These are phyloP conservation scores for Amphiprion ocellaris DNA, from an alignment of 2,113 vertebrate genomes.

Conservation along the genomic window DNA sequence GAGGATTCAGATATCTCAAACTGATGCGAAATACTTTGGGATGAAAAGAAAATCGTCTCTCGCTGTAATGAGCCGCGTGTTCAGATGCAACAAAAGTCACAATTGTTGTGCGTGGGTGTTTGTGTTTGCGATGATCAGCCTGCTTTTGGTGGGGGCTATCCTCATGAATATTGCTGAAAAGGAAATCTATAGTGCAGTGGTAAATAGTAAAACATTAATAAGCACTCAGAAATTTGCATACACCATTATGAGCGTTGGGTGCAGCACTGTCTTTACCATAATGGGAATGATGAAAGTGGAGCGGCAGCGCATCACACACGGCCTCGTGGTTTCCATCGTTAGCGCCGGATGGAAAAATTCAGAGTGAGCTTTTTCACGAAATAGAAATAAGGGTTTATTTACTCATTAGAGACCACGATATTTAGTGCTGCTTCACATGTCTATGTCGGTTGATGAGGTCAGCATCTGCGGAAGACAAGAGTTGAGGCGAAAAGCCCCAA, in stretches of 20 bases:
- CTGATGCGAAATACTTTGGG: constrained; percentile 18
- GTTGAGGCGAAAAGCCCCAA: not conserved
- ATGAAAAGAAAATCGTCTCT: constrained; percentile 19
- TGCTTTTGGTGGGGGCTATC: not conserved
- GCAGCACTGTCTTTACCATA: constrained; percentile 1
- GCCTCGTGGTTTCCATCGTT: not conserved
- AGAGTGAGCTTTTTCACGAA: too few species aligned
- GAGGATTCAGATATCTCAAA: constrained; percentile 27
- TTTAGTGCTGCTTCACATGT: not conserved
- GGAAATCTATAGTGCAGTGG: constrained; percentile 6
- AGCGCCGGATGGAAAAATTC: not conserved
- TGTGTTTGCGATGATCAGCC: constrained; percentile 1
- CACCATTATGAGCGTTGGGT: not conserved
- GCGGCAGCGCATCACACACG: constrained; percentile 9
- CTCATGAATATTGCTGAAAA: constrained; percentile 38
- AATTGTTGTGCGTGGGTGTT: constrained; percentile 21
- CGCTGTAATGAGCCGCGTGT: not conserved
- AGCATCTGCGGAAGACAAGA: not conserved
- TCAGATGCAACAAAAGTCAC: not conserved
- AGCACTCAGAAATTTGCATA: not conserved
- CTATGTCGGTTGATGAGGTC: not conserved
- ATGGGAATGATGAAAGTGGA: constrained; percentile 26
- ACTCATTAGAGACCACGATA: not conserved
- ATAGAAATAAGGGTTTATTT: not conserved
- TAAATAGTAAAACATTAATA: constrained; percentile 55